phyloP scores from a whole-genome alignment of 1,140 invertebrate genomes.

The Trialeurodes vaporariorum region DNA sequence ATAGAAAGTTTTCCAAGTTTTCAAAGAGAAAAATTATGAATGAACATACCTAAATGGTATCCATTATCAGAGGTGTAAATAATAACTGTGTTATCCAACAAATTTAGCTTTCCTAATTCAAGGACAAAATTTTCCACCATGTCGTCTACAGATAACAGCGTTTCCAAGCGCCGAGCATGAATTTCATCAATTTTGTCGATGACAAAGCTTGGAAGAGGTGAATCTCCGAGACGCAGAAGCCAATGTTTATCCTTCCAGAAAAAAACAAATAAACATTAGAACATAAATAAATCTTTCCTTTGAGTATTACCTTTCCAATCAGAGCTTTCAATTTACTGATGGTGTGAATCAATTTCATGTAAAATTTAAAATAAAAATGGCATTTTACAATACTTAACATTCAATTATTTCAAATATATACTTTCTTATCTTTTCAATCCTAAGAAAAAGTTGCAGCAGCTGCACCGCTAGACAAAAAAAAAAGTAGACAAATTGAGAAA shows the following conservation, averaged over 20 bases:
- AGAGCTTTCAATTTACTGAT: too few species aligned
- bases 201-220: constrained; percentile 42
- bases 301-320: too few species aligned
- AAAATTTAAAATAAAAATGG: too few species aligned
- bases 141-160: constrained; percentile 74
- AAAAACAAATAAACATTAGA: too few species aligned
- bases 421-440: too few species aligned
- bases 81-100: constrained; percentile 62
- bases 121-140: constrained; percentile 53
- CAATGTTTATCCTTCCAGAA: constrained; percentile 61
- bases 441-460: too few species aligned
- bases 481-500: too few species aligned
- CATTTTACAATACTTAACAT: too few species aligned
- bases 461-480: too few species aligned
- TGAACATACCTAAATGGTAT: constrained; percentile 56
- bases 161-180: constrained; percentile 58
- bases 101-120: constrained; percentile 38
- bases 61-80: constrained; percentile 83
- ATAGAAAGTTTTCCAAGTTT: constrained; percentile 12
- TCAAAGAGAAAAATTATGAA: constrained; percentile 27
- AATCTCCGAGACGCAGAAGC: constrained; percentile 53
- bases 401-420: too few species aligned
- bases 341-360: too few species aligned
- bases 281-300: too few species aligned
- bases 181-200: constrained; percentile 49